Evolutionary conservation across 2,888 invertebrate genomes (phyloP).

Genomic region (Parnassius smintheus): DNA sequence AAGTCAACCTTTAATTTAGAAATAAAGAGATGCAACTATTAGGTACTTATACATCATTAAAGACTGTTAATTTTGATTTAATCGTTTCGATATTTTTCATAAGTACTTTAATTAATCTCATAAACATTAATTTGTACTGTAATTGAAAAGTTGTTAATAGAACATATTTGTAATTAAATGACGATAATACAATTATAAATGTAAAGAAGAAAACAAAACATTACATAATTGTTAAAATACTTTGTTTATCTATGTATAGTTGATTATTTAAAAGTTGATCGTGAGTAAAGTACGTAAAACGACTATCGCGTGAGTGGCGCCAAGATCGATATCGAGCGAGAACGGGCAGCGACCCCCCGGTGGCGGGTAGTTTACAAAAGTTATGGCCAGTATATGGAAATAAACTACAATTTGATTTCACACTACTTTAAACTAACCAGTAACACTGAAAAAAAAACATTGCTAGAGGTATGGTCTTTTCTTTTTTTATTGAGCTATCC

Average conservation of each 20-base stretch:
- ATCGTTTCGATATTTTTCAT: too few species aligned
- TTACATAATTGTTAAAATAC: conserved; percentile 34
- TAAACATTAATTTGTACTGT: too few species aligned
- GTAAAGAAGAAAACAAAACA: conserved; percentile 13
- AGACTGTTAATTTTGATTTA: too few species aligned
- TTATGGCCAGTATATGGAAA: conserved; percentile 13
- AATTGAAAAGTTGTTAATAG: too few species aligned
- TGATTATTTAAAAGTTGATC: conserved; percentile 44
- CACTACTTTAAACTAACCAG: neutral
- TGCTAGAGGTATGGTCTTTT: too few species aligned
- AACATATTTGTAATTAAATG: too few species aligned
- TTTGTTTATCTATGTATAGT: conserved; percentile 19
- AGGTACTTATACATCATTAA: too few species aligned
- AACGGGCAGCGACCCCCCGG: conserved; percentile 51
- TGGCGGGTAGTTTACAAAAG: conserved; percentile 17
- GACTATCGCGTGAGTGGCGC: conserved; percentile 54
- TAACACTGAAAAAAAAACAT: too few species aligned
- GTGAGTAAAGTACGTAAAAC: conserved; percentile 36
- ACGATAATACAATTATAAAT: neutral
- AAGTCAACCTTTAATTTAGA: too few species aligned
- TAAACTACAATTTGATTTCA: conserved; percentile 4
- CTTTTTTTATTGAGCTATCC: too few species aligned
- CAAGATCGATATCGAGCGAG: conserved; percentile 56
- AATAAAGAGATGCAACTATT: too few species aligned
- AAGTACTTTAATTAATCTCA: too few species aligned